Conservation (phyloP, 1,140 invertebrate genomes). For the Neotoxoptera formosana region DNA sequence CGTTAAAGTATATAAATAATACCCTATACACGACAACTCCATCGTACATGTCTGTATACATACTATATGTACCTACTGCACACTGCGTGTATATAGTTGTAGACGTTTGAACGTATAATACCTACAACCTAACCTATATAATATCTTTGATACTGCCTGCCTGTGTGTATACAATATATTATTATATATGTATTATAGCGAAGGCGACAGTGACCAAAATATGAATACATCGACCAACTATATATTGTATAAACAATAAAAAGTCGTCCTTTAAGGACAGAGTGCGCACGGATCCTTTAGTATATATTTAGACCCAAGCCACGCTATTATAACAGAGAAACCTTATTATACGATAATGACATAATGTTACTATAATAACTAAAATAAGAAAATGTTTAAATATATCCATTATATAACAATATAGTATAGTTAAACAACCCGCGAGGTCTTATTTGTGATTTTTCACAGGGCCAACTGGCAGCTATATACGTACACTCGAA, state of each 20-base stretch:
- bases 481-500: neutral
- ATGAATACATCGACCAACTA: no score
- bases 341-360: neutral
- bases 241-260: neutral
- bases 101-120: neutral
- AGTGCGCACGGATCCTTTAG: neutral
- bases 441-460: no score
- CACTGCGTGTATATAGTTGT: neutral
- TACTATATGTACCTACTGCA: no score
- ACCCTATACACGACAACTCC: neutral
- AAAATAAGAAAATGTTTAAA: no score
- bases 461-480: no score
- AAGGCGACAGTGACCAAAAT: neutral
- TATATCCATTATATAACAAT: no score
- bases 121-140: neutral
- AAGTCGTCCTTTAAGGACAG: neutral
- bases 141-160: neutral
- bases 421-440: no score
- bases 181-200: no score
- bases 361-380: neutral
- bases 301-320: neutral
- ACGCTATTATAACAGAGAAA: neutral
- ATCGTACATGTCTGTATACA: neutral
- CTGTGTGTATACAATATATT: neutral
- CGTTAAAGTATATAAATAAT: neutral